Percentiles rank a stretch among this genome's conserved stretches.
Evolutionary conservation across 1,140 invertebrate species (phyloP).

Genomic region (Leptinotarsa undecemlineata): DNA sequence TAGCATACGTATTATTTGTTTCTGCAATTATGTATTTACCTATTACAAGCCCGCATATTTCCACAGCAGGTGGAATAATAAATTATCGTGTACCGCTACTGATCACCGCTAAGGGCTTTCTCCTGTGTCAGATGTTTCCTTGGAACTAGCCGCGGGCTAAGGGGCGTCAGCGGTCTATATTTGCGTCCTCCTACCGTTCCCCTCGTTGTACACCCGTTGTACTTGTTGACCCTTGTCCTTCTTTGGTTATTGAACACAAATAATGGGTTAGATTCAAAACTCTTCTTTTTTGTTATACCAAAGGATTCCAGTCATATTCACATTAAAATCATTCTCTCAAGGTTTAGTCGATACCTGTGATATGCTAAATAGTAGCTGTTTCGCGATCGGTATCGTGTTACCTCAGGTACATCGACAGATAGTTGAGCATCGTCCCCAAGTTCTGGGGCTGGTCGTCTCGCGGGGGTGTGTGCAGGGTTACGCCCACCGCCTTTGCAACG

Average conservation of each 20-base stretch:
- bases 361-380: not conserved
- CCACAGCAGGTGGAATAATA: not conserved
- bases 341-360: no score
- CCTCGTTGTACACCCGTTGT: conserved; percentile 28
- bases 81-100: conserved; percentile 18
- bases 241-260: conserved; percentile 24
- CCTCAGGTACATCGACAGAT: conserved; percentile 2
- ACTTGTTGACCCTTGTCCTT: conserved; percentile 7
- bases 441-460: conserved; percentile 44
- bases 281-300: not conserved
- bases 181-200: conserved; percentile 43
- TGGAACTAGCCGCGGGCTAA: conserved; percentile 39
- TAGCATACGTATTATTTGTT: no score
- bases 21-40: no score
- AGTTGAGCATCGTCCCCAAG: conserved; percentile 12
- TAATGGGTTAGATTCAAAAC: not conserved
- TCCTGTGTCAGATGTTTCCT: conserved; percentile 28
- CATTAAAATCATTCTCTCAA: no score
- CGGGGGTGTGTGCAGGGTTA: conserved; percentile 50
- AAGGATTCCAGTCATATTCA: no score
- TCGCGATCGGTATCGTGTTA: not conserved
- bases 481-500: conserved; percentile 48
- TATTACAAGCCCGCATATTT: no score
- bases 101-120: conserved; percentile 25
- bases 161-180: conserved; percentile 46